Evolutionary conservation across 2,113 vertebrate genomes (phyloP).

Genomic region (Egretta garzetta): DNA sequence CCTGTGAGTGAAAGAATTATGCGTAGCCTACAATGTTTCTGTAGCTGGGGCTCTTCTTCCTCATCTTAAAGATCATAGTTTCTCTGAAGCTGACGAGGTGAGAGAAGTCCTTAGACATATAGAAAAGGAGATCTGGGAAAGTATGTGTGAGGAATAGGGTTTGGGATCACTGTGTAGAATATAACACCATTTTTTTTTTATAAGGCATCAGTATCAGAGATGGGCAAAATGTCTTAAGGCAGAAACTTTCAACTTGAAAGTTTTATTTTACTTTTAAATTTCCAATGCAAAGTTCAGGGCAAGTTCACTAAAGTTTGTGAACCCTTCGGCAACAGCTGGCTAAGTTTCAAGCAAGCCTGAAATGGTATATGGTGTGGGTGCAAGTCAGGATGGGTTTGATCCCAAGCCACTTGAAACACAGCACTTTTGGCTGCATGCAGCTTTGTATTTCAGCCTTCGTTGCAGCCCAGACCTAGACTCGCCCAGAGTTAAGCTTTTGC

Average conservation of each 20-base stretch:
- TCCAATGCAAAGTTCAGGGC: conserved; percentile 34
- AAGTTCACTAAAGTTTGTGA: conserved; percentile 21
- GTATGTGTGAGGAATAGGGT: background rate
- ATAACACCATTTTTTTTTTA: background rate
- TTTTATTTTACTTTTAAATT: conserved; percentile 28
- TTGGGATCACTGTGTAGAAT: background rate
- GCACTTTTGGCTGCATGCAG: background rate
- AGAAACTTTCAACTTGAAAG: background rate
- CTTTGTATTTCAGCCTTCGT: background rate
- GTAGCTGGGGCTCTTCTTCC: background rate
- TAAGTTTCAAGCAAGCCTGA: background rate
- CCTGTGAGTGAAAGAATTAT: background rate
- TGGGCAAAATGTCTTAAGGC: background rate
- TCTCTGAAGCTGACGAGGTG: background rate
- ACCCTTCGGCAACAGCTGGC: background rate
- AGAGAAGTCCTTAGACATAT: background rate
- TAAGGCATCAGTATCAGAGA: background rate
- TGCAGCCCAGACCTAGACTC: background rate
- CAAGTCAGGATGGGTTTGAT: background rate
- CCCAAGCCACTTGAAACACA: background rate
- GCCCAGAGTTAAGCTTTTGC: background rate
- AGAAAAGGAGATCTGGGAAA: background rate
- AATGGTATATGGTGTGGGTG: conserved; percentile 12
- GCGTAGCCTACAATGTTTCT: background rate
- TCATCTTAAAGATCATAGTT: background rate